A percentile compares a stretch with the other conserved stretches of the same genome.
Evolutionary conservation across 1,140 invertebrate genomes (phyloP).

Genomic region (Chrysomallon squamiferum): DNA sequence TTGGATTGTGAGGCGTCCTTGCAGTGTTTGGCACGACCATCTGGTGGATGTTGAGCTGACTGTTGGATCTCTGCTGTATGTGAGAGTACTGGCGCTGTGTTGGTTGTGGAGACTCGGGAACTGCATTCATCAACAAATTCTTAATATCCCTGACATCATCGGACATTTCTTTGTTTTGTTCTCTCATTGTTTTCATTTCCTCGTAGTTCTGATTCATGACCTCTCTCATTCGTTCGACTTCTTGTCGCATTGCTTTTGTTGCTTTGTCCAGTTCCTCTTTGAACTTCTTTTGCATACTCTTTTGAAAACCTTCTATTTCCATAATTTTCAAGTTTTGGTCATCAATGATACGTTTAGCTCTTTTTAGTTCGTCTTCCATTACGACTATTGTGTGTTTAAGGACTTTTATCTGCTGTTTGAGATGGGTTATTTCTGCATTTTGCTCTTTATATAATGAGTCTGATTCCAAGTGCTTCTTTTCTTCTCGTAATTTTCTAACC

Average conservation of each 20-base stretch:
- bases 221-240: slow-evolving; percentile 52
- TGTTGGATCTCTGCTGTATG: background rate
- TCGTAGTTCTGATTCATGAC: slow-evolving; percentile 53
- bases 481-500: slow-evolving; percentile 30
- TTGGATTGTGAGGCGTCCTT: too few relatives aligned
- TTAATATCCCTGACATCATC: slow-evolving; percentile 50
- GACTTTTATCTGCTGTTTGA: slow-evolving; percentile 35
- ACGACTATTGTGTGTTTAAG: slow-evolving; percentile 36
- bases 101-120: background rate
- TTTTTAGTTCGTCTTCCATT: slow-evolving; percentile 42
- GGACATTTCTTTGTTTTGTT: slow-evolving; percentile 47
- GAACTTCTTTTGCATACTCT: slow-evolving; percentile 33
- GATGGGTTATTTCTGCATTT: slow-evolving; percentile 40
- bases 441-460: slow-evolving; percentile 39
- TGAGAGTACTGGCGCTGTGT: background rate
- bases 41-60: slow-evolving; percentile 1
- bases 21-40: too few relatives aligned
- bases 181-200: slow-evolving; percentile 46
- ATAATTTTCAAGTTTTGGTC: slow-evolving; percentile 41
- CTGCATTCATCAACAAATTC: slow-evolving; percentile 26
- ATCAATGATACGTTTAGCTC: slow-evolving; percentile 40
- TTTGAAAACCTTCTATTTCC: slow-evolving; percentile 34
- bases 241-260: slow-evolving; percentile 43
- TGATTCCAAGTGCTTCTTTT: slow-evolving; percentile 36
- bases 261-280: slow-evolving; percentile 47